These are phyloP conservation scores for Heterodera carotae DNA, from an alignment of 1,140 invertebrate species.

Conservation along the genomic window DNA sequence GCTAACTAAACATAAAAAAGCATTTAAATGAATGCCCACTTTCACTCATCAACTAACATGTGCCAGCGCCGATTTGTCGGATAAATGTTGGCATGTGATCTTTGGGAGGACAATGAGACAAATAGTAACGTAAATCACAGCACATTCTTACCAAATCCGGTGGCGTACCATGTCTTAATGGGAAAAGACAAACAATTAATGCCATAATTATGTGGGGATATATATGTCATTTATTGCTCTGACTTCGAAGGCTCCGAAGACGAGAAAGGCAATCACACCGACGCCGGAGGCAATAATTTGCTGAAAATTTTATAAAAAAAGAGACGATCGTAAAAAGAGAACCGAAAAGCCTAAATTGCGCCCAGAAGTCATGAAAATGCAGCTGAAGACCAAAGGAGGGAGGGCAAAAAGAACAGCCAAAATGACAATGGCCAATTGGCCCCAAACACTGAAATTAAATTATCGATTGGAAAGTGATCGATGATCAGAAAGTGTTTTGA, in stretches of 20 bases:
- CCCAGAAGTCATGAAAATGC: constrained; percentile 57
- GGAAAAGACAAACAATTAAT: neutral
- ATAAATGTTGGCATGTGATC: constrained; percentile 65
- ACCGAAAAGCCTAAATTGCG: constrained; percentile 47
- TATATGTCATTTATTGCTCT: neutral
- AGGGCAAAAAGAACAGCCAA: constrained; percentile 58
- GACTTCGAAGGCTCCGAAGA: constrained; percentile 61
- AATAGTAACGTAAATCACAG: neutral
- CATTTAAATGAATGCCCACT: neutral
- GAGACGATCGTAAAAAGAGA: neutral
- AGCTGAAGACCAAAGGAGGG: constrained; percentile 59
- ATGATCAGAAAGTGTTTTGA: neutral
- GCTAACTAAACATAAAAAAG: constrained; percentile 59
- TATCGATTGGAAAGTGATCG: no score
- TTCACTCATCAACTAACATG: constrained; percentile 41
- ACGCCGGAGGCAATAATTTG: constrained; percentile 55
- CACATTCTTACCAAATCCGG: constrained; percentile 37
- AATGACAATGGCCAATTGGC: constrained; percentile 65
- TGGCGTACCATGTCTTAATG: constrained; percentile 62
- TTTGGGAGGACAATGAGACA: neutral
- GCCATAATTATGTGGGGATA: neutral
- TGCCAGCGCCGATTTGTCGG: constrained; percentile 62
- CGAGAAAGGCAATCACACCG: constrained; percentile 59
- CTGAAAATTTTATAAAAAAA: constrained; percentile 42
- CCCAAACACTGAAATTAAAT: constrained; percentile 58